Evolutionary conservation across 2,797 vertebrate genomes (phyloP).

Genomic region (Chanos chanos): DNA sequence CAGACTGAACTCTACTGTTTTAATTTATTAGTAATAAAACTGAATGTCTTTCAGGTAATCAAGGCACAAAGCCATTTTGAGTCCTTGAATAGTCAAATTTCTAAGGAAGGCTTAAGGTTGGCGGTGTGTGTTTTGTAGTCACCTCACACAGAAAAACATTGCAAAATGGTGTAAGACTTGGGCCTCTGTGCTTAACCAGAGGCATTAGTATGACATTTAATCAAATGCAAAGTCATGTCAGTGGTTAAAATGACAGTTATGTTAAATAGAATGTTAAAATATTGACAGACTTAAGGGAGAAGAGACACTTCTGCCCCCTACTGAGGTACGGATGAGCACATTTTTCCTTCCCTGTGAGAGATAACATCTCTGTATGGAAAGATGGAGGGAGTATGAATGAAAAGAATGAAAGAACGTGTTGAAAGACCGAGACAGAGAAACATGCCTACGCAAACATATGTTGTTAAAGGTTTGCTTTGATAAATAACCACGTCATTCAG

Average conservation of each 20-base stretch:
- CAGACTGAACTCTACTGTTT: slow-evolving; percentile 41
- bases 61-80: slow-evolving; percentile 44
- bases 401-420: no score
- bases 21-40: slow-evolving; percentile 54
- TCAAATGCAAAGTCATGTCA: slow-evolving; percentile 3
- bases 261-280: slow-evolving; percentile 41
- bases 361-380: slow-evolving; percentile 15
- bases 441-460: no score
- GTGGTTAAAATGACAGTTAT: slow-evolving; percentile 10
- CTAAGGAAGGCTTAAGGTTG: slow-evolving; percentile 7
- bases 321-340: not conserved
- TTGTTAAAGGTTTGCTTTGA: no score
- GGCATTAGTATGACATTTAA: slow-evolving; percentile 1
- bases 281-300: slow-evolving; percentile 4
- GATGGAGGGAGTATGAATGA: slow-evolving; percentile 1
- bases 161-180: slow-evolving; percentile 25
- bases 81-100: slow-evolving; percentile 30
- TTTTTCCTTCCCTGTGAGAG: slow-evolving; percentile 23
- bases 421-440: no score
- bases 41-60: slow-evolving; percentile 31
- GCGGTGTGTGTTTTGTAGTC: slow-evolving; percentile 15
- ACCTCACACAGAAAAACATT: not conserved
- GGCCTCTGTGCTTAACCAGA: slow-evolving; percentile 2
- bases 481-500: no score
- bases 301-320: slow-evolving; percentile 12